Conservation (phyloP, 2,888 invertebrate genomes). For the Teinopalpus imperialis region DNA sequence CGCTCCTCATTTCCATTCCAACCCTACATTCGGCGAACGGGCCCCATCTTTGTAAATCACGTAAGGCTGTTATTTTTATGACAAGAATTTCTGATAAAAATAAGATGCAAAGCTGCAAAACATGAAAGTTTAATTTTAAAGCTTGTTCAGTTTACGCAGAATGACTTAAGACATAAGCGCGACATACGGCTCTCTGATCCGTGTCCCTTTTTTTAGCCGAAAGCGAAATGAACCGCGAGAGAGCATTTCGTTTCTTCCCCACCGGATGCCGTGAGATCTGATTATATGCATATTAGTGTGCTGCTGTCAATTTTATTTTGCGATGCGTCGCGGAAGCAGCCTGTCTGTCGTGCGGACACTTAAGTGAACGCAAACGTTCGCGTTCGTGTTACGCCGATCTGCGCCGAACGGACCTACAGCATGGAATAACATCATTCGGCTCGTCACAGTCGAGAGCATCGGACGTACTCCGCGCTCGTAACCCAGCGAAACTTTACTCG, state of each 20-base stretch:
- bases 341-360: constrained; percentile 31
- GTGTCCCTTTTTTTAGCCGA: not conserved
- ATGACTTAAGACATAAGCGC: not conserved
- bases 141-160: not conserved
- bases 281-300: constrained; percentile 60
- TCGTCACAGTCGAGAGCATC: constrained; percentile 52
- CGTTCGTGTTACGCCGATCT: constrained; percentile 10
- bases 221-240: constrained; percentile 14
- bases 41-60: constrained; percentile 5
- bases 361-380: constrained; percentile 24
- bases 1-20: not conserved
- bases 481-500: constrained; percentile 65
- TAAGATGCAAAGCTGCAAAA: not conserved
- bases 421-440: constrained; percentile 51
- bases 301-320: constrained; percentile 55
- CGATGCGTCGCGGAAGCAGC: constrained; percentile 45
- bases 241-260: constrained; percentile 29
- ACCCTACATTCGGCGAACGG: not conserved
- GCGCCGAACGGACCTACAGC: constrained; percentile 8
- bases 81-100: not conserved
- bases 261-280: constrained; percentile 56
- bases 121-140: not conserved
- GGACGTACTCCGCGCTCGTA: constrained; percentile 51
- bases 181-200: not conserved
- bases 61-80: constrained; percentile 2